phyloP scores from a whole-genome alignment of 2,888 invertebrate species.

The Elegia similella region DNA sequence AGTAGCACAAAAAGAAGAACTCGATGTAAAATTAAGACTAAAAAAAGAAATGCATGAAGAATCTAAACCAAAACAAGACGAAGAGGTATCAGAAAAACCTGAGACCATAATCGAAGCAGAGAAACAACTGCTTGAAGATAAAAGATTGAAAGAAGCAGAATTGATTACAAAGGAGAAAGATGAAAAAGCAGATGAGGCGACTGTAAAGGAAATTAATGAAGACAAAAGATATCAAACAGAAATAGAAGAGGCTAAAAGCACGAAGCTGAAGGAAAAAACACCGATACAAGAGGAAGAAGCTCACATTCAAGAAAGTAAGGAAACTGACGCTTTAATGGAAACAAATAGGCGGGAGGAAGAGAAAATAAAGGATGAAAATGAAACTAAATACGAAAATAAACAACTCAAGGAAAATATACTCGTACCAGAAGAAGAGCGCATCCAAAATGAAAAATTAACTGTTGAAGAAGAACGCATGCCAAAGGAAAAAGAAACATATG shows the following conservation, averaged over 20 bases:
- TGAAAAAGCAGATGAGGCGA: constrained; percentile 8
- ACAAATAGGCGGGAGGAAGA: no score
- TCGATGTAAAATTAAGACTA: no score
- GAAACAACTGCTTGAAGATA: constrained; percentile 5
- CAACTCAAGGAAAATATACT: no score
- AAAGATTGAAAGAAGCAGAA: constrained; percentile 19
- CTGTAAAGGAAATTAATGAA: constrained; percentile 2
- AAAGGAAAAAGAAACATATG: constrained; percentile 13
- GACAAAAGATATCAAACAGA: no score
- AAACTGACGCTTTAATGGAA: no score
- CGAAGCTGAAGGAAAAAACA: constrained; percentile 24
- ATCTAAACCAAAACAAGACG: constrained; percentile 14
- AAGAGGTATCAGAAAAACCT: neutral
- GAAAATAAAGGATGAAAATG: no score
- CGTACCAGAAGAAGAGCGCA: no score
- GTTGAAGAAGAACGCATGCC: constrained; percentile 17
- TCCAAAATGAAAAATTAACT: no score
- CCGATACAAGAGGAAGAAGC: constrained; percentile 24
- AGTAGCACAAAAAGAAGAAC: no score
- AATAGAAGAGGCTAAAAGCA: constrained; percentile 5
- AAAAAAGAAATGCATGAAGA: constrained; percentile 2
- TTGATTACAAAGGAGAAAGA: neutral
- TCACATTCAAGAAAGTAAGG: no score
- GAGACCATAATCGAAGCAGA: constrained; percentile 19
- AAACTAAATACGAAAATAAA: no score